Evolutionary conservation across 2,113 vertebrate genomes (phyloP).

Genomic region (Zeus faber): DNA sequence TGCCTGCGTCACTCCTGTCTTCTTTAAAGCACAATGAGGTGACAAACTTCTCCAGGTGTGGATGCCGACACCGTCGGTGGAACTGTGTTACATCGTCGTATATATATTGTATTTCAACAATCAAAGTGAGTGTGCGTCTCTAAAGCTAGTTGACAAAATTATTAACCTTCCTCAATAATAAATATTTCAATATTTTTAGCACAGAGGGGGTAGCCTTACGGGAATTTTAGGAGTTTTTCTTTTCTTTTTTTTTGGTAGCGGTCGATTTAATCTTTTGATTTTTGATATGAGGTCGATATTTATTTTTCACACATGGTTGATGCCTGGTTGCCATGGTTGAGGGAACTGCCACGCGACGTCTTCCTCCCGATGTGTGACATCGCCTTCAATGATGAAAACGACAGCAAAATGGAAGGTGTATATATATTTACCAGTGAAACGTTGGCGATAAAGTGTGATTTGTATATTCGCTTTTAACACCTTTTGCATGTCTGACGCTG

Average conservation of each 20-base stretch:
- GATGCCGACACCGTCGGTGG: neutral
- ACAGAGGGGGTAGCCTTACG: constrained; percentile 2
- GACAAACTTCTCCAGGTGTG: no score
- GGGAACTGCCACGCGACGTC: no score
- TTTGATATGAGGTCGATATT: constrained; percentile 41
- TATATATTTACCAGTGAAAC: constrained; percentile 29
- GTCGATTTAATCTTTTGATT: constrained; percentile 38
- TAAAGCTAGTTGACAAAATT: constrained; percentile 31
- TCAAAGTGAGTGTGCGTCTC: constrained; percentile 18
- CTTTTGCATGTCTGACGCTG: constrained; percentile 29
- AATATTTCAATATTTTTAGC: neutral
- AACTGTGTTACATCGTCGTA: constrained; percentile 16
- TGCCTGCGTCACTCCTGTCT: neutral
- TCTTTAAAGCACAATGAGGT: constrained; percentile 25
- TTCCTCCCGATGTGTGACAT: constrained; percentile 9
- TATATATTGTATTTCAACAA: constrained; percentile 25
- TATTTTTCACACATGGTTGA: constrained; percentile 36
- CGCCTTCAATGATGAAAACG: constrained; percentile 16
- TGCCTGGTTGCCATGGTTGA: constrained; percentile 13
- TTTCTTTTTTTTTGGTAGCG: constrained; percentile 12
- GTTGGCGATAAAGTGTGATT: constrained; percentile 2
- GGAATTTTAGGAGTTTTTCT: constrained; percentile 7
- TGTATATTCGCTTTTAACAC: constrained; percentile 30
- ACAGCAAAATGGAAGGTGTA: constrained; percentile 17
- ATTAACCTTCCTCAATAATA: constrained; percentile 39